phyloP scores from a whole-genome alignment of 2,113 vertebrate species.

The Pelusios castaneus region DNA sequence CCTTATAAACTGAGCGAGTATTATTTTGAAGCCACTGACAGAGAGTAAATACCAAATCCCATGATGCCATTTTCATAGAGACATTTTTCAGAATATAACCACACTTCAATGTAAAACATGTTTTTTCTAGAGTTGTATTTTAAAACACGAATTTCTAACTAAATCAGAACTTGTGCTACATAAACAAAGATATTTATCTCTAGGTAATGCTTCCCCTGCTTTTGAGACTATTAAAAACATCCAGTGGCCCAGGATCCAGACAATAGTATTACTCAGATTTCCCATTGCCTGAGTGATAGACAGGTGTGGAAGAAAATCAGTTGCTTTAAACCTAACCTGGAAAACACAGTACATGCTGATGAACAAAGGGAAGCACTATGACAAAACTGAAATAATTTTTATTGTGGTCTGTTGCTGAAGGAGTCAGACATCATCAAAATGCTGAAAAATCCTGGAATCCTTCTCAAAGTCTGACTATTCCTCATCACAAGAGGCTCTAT shows the following conservation, averaged over 20 bases:
- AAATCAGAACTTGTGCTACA: not conserved
- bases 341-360: not conserved
- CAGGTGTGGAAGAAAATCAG: not conserved
- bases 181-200: not conserved
- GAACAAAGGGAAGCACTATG: not conserved
- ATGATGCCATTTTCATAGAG: not conserved
- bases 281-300: not conserved
- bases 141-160: not conserved
- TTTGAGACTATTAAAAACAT: not conserved
- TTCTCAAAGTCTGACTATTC: not conserved
- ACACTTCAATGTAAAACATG: not conserved
- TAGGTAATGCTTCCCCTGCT: not conserved
- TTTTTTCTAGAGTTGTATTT: not conserved
- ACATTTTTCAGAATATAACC: not conserved
- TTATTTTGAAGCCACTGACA: not conserved
- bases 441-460: not conserved
- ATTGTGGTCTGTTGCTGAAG: not conserved
- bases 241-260: not conserved
- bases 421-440: not conserved
- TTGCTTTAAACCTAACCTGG: not conserved
- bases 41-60: not conserved
- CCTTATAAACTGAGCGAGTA: not conserved
- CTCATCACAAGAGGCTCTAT: not conserved
- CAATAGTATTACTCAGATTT: not conserved
- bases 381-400: not conserved